Evolutionary conservation across 1,140 invertebrate species (phyloP), one percentile per base, ranked within the genome.

Genomic region (Tetraneura akinire): DNA sequence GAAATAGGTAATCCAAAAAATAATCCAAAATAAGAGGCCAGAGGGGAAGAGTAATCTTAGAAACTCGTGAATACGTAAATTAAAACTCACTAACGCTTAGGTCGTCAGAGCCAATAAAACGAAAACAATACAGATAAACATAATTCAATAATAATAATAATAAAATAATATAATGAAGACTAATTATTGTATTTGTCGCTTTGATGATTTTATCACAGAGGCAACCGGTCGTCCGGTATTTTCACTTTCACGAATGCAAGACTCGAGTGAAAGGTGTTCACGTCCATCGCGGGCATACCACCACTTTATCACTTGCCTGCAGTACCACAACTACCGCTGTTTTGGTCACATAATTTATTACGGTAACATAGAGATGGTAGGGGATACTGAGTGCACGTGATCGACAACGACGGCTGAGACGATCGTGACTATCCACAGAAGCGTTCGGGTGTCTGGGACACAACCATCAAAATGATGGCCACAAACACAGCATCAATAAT

Each of bases 221-320:
- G 45, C 21, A 62, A 78, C 74, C 74, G 74, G 74, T 78, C 55
- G 21, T 26, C 55, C 55, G 21, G 74, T 55, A 26, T 78, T 78
- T 62, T 78, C 74, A 60, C 74, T 78, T 78, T 78, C 55, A 71
- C 68, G 37, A 13, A 29, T 23, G 23, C 16, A 21, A 37, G 74
- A 37, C 21, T 26, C 4, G 23, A 55, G 74, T 78, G 74, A 78
- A 78, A 78, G 74, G 74, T 47, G 37, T 42, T 16, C 6, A 13
- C n/a, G 13, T 45, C 37, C 55, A 14, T 47, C n/a, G 13, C 71
- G 71, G 18, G n/a, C 49, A 11, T 26, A 10, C 29, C 26, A 51
- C 47, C 16, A 73, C 47, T 23, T 47, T 23, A 13, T 26, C 9
- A 21, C 47, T 11, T 37, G 32, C 37, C 26, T 6, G 47, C 3